phyloP scores from a whole-genome alignment of 1,140 invertebrate species.

The Drosophila cardini region DNA sequence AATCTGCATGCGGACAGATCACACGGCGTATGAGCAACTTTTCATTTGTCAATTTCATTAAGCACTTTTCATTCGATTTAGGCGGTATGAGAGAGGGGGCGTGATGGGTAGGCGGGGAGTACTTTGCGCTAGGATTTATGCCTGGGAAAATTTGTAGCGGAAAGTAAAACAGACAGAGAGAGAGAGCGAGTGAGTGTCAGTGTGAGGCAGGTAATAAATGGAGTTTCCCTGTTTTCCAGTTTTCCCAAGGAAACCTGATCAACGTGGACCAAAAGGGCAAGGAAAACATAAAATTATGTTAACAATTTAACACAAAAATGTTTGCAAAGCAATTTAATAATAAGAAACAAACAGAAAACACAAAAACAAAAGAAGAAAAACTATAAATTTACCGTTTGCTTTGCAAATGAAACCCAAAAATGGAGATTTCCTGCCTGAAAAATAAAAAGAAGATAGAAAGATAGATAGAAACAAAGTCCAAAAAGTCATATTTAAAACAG shows the following conservation, averaged over 20 bases:
- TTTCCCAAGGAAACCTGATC: not conserved
- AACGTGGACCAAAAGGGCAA: not conserved
- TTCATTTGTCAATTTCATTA: constrained; percentile 54
- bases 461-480: constrained; percentile 48
- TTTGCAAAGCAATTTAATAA: constrained; percentile 53
- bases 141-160: constrained; percentile 42
- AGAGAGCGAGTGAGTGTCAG: not conserved
- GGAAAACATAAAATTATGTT: constrained; percentile 12
- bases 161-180: constrained; percentile 2
- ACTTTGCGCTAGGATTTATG: constrained; percentile 51
- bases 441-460: constrained; percentile 72
- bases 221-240: constrained; percentile 4
- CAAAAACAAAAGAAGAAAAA: constrained; percentile 28
- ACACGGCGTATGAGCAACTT: constrained; percentile 62
- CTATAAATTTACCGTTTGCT: constrained; percentile 82
- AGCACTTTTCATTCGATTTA: constrained; percentile 34
- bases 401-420: constrained; percentile 85
- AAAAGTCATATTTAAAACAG: constrained; percentile 27
- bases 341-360: constrained; percentile 23
- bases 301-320: constrained; percentile 33
- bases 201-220: constrained; percentile 25
- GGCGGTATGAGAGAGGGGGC: not conserved
- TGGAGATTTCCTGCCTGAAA: constrained; percentile 84
- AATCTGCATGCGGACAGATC: constrained; percentile 58
- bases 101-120: not conserved